phyloP scores from a whole-genome alignment of 2,113 vertebrate genomes.

The Grantiella picta region DNA sequence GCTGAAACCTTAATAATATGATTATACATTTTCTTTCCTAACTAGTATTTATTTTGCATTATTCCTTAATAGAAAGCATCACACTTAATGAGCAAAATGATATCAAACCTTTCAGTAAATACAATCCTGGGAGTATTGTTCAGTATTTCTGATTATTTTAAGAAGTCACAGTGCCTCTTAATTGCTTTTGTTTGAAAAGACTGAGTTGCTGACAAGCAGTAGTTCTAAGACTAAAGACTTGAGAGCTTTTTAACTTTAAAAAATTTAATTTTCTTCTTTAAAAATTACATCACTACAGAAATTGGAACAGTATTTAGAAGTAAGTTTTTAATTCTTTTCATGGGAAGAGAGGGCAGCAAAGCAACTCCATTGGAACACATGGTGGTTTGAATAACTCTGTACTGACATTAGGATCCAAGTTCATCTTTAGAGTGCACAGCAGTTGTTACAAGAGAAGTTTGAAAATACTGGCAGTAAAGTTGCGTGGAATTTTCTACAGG shows the following conservation, averaged over 20 bases:
- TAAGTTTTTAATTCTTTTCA: background rate
- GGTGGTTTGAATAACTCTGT: background rate
- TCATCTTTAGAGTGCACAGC: background rate
- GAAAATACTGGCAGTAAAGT: background rate
- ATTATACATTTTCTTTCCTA: background rate
- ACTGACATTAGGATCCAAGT: background rate
- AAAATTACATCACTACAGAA: background rate
- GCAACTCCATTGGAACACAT: background rate
- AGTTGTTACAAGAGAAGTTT: background rate
- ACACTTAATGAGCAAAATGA: background rate
- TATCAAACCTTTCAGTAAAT: background rate
- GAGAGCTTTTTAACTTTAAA: background rate
- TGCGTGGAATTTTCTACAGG: background rate
- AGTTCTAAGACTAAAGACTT: background rate
- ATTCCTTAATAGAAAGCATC: background rate
- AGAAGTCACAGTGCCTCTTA: background rate
- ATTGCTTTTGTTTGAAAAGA: background rate
- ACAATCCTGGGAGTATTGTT: background rate
- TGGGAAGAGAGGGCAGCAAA: background rate
- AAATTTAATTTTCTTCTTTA: background rate
- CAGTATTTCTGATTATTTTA: background rate
- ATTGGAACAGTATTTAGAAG: background rate
- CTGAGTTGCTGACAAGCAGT: background rate
- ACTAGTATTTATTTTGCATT: background rate
- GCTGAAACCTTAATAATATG: background rate